Percentiles rank a stretch among this genome's conserved stretches.
phyloP scores from a whole-genome alignment of 2,797 vertebrate species.

The Chaetophractus vellerosus region DNA sequence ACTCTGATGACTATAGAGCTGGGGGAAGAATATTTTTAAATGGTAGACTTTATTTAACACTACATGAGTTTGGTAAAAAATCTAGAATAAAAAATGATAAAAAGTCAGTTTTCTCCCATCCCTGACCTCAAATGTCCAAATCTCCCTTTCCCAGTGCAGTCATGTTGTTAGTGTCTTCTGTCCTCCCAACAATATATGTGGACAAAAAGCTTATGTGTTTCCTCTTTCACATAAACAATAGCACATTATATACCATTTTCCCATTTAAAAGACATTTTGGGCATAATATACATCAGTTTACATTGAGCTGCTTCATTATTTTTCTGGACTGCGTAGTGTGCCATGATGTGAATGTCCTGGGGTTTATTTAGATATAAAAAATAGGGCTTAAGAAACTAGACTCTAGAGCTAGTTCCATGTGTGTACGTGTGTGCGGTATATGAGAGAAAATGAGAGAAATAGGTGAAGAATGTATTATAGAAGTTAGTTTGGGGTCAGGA shows the following conservation, averaged over 20 bases:
- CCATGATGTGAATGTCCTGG: neutral
- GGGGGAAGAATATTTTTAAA: neutral
- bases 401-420: neutral
- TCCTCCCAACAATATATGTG: neutral
- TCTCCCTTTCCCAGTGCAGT: neutral
- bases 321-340: neutral
- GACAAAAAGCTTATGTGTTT: neutral
- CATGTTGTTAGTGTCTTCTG: neutral
- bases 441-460: neutral
- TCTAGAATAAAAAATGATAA: neutral
- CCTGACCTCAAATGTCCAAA: fast-evolving
- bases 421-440: neutral
- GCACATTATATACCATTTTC: neutral
- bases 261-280: neutral
- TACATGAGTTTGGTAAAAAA: neutral
- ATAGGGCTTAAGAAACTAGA: neutral
- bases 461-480: no score
- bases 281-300: neutral
- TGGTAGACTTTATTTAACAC: neutral
- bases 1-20: neutral
- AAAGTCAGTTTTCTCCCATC: neutral
- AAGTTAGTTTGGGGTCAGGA: neutral
- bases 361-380: neutral
- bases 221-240: neutral
- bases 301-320: neutral